These are phyloP conservation scores for Mycetomoellerius zeteki DNA, from an alignment of 1,140 invertebrate species.

Conservation along the genomic window DNA sequence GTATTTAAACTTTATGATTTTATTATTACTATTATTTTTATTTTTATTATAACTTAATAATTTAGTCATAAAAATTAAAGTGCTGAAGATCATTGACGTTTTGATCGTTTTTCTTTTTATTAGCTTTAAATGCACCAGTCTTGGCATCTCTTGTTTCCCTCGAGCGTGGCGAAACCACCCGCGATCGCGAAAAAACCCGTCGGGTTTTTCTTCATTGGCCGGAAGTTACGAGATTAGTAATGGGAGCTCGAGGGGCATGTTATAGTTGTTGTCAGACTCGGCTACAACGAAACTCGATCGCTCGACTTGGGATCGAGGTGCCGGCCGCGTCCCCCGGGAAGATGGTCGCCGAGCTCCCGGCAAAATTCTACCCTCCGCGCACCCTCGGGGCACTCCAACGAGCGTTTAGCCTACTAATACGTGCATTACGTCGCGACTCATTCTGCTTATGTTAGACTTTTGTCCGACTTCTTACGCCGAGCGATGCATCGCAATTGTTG, in stretches of 20 bases:
- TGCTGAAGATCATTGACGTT: neutral
- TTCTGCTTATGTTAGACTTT: constrained; percentile 68
- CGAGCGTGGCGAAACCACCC: neutral
- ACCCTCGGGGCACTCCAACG: constrained; percentile 76
- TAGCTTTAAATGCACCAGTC: neutral
- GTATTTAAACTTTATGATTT: neutral
- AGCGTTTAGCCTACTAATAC: constrained; percentile 82
- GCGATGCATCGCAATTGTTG: neutral
- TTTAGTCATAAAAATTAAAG: neutral
- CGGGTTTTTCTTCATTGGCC: constrained; percentile 69
- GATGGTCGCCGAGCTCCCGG: constrained; percentile 76
- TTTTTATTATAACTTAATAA: constrained; percentile 1
- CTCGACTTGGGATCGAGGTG: constrained; percentile 81
- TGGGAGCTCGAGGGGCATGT: constrained; percentile 67
- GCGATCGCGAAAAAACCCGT: constrained; percentile 15
- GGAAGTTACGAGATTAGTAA: constrained; percentile 79
- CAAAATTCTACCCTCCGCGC: constrained; percentile 76
- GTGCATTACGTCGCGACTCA: constrained; percentile 72
- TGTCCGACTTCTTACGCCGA: neutral
- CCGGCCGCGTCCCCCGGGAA: constrained; percentile 81
- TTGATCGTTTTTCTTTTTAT: neutral
- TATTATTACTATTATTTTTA: neutral
- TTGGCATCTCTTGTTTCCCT: constrained; percentile 9
- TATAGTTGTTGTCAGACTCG: constrained; percentile 72
- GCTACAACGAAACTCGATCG: constrained; percentile 80